These are phyloP conservation scores for Proctacanthus coquilletti DNA, from an alignment of 1,140 invertebrate genomes.

Conservation along the genomic window DNA sequence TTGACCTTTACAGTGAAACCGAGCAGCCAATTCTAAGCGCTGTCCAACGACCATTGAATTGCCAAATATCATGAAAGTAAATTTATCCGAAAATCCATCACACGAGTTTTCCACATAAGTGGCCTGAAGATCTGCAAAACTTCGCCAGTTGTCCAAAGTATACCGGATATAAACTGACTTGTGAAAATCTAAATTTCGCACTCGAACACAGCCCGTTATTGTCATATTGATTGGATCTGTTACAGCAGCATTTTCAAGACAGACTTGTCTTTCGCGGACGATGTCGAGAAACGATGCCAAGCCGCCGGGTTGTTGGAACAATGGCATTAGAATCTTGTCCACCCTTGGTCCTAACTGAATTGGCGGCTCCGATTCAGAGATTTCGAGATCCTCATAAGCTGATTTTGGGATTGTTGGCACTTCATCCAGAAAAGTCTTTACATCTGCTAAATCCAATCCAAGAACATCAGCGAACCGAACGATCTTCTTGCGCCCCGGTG, in stretches of 20 bases:
- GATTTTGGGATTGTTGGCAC: constrained; percentile 75
- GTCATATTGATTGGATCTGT: constrained; percentile 51
- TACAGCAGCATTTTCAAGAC: constrained; percentile 69
- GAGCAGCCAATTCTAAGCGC: constrained; percentile 62
- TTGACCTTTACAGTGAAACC: constrained; percentile 64
- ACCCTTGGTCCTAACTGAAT: constrained; percentile 33
- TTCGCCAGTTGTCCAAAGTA: constrained; percentile 71
- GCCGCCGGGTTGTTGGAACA: constrained; percentile 72
- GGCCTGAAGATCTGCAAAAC: constrained; percentile 64
- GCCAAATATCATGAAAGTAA: constrained; percentile 59
- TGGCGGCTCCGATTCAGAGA: constrained; percentile 28
- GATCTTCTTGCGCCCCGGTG: constrained; percentile 79
- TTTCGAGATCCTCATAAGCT: constrained; percentile 56
- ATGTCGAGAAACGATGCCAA: constrained; percentile 60
- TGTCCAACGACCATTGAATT: constrained; percentile 55
- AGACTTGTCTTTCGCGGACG: constrained; percentile 55
- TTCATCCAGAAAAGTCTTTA: constrained; percentile 78
- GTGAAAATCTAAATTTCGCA: constrained; percentile 80
- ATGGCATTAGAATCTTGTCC: constrained; percentile 44
- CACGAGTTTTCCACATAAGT: constrained; percentile 76
- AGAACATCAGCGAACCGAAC: constrained; percentile 90
- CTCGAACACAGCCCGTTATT: constrained; percentile 74
- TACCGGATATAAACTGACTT: constrained; percentile 81
- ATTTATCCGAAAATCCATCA: constrained; percentile 85
- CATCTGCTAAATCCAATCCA: constrained; percentile 80